Evolutionary conservation across 2,797 vertebrate genomes (phyloP).

Genomic region (Notolepis coatsorum): DNA sequence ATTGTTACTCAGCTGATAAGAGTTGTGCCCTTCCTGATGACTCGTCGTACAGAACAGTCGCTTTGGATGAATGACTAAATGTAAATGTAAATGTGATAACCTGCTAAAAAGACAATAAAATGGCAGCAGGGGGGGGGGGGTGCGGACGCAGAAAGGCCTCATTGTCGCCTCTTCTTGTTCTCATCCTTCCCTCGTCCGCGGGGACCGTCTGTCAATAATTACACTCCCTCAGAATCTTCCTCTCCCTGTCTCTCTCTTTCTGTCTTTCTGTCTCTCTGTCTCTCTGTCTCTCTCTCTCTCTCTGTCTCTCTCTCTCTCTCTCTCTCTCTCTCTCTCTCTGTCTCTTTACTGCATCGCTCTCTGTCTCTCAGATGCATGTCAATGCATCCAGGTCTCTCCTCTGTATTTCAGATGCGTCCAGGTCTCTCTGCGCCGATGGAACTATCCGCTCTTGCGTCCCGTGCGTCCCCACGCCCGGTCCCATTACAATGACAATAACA

Average conservation of each 20-base stretch:
- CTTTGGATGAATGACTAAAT: no score
- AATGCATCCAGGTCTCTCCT: conserved; percentile 77
- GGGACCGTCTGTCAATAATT: conserved; percentile 72
- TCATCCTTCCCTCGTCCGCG: conserved; percentile 62
- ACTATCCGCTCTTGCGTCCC: conserved; percentile 72
- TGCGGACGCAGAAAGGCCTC: conserved; percentile 64
- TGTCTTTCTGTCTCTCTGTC: conserved; percentile 3
- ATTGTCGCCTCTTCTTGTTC: conserved; percentile 73
- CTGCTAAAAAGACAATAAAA: no score
- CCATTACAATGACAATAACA: conserved; percentile 83
- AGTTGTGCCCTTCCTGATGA: no score
- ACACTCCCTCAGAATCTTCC: conserved; percentile 70
- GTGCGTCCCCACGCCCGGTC: conserved; percentile 73
- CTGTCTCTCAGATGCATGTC: conserved; percentile 72
- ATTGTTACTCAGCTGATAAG: no score
- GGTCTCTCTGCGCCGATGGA: conserved; percentile 73
- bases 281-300: conserved; percentile 46
- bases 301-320: conserved; percentile 8
- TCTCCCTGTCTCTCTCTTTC: conserved; percentile 38
- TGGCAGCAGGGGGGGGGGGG: conserved; percentile 13
- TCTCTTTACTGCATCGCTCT: no score
- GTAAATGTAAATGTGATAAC: no score
- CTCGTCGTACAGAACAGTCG: no score
- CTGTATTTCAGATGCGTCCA: conserved; percentile 69
- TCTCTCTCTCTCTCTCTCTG: conserved; percentile 52